Base-by-base conservation (phyloP, 2,113 vertebrate genomes). In the Gallinago paraguaiae region DNA sequence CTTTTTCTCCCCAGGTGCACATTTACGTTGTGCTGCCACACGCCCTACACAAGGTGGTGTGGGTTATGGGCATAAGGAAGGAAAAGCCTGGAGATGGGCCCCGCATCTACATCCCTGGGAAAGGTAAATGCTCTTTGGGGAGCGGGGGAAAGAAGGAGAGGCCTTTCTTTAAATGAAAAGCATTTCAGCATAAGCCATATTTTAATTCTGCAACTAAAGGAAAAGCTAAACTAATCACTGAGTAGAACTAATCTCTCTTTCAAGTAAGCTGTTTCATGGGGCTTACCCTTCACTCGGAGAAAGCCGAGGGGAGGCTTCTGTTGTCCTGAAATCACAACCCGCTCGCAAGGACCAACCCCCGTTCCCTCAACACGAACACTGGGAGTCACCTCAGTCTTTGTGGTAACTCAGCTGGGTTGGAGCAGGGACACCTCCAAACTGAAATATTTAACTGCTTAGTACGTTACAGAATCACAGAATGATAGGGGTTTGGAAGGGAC, bases 231-330 rank as follows among this genome's bases (percentile, higher is more conserved):
- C 43, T 75, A 41, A 48, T 33, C 70, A 43, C 57, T 13, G 67
- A 57, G 90, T 92, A 91, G 90, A 96, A 94, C 87, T 92, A 74
- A 90, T 80, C 85, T 71, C 54, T 76, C 78, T 79, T 64, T 79
- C 79, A 61, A 41, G 45, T 27, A 35, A 80, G 50, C 18, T 41
- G 22, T 48, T 69, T 45, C 75, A 28, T 2, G 31, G 53, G 54
- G 50, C 45, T 56, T 75, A 35, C 0, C 0, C 37, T 64, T 68
- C 17, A 2, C 60, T 54, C 67, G 22, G 17, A 61, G 56, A 19
- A 60, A 46, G 82, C 70, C 0, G 0, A 56, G 24, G 28, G 27
- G 67, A 64, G 43, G 45, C 24, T 28, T 33, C 67, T 82, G 12
- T 19, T n/a, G 35, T 12, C 46, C 63, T 46, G 45, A 27, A 67